Percentiles rank a stretch among this genome's conserved stretches.
These are phyloP conservation scores for Aphidius gifuensis DNA, from an alignment of 1,140 invertebrate genomes.

Conservation along the genomic window DNA sequence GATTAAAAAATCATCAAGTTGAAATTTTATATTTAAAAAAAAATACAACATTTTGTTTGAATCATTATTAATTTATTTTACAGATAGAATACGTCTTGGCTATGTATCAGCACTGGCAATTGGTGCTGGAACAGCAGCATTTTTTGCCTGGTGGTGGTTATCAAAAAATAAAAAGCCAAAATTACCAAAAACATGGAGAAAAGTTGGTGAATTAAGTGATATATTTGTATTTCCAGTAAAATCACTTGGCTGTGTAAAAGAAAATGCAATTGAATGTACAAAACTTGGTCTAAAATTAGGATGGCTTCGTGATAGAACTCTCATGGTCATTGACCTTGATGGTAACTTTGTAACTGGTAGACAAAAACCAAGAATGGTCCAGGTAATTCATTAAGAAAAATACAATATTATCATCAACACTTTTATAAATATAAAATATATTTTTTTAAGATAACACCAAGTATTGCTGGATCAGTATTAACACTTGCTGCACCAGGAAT, in stretches of 20 bases:
- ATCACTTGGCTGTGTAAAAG: slow-evolving; percentile 50
- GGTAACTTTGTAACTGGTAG: slow-evolving; percentile 56
- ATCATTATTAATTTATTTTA: too few relatives aligned
- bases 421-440: not conserved
- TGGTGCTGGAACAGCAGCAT: slow-evolving; percentile 41
- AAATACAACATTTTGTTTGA: too few relatives aligned
- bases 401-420: too few relatives aligned
- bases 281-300: slow-evolving; percentile 50
- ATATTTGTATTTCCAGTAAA: slow-evolving; percentile 56
- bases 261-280: slow-evolving; percentile 49
- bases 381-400: slow-evolving; percentile 35
- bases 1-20: not conserved
- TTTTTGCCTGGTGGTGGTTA: slow-evolving; percentile 46
- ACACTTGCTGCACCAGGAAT: slow-evolving; percentile 37
- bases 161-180: slow-evolving; percentile 32
- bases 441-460: slow-evolving; percentile 9
- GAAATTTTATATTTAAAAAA: not conserved
- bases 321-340: slow-evolving; percentile 56
- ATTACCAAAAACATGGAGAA: slow-evolving; percentile 45
- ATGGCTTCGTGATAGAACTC: slow-evolving; percentile 55
- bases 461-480: slow-evolving; percentile 16
- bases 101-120: slow-evolving; percentile 43
- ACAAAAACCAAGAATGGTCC: slow-evolving; percentile 55
- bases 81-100: slow-evolving; percentile 42
- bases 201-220: slow-evolving; percentile 55